Evolutionary conservation across 2,888 invertebrate genomes (phyloP), one percentile per base, ranked within the genome.

Genomic region (Meteorus cinctellus): DNA sequence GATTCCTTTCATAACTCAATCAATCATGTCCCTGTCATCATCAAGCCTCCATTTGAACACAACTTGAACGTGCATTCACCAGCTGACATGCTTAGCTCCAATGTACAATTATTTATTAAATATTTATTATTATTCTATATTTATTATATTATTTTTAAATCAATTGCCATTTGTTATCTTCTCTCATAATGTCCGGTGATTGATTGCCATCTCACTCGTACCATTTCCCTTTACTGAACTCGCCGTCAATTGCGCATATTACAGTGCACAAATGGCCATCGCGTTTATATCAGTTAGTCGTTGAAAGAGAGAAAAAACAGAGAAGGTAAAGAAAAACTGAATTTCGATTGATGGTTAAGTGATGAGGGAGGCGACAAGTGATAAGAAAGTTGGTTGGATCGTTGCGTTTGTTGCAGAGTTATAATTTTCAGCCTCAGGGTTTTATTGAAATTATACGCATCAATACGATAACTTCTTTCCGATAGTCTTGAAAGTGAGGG

Each of bases 101-200:
- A 45, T 62, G 48, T 72, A 41, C 60, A 63, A 59, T 36, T 55
- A 62, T 51, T 60, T 60, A 27, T 36, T 60, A 31, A 24, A 14
- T 63, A n/a, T 74, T 74, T 63, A 36, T 71, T 45, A 34, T 62
- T 12, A 41, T 41, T 41, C 12, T 10, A 12, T 41, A 41, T 41
- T 41, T 41, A 41, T 41, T 41, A 41, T 41, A 41, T 41, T 55
- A 55, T 69, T 55, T 71, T 63, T 4, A 68, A 68, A 8, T 19
- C 76, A 78, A 76, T 78, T 67, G 77, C 77, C 78, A 80, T 80
- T 80, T 80, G 78, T 80, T 78, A 78, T 67, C 72, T 72, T 75
- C 68, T 63, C 74, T 80, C 76, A 80, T 80, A 76, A 78, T 66
- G 48, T 76, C 71, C 78, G 74, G 77, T 72, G 60, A 71, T 71